phyloP scores from a whole-genome alignment of 2,797 vertebrate genomes.

The Limosa lapponica region DNA sequence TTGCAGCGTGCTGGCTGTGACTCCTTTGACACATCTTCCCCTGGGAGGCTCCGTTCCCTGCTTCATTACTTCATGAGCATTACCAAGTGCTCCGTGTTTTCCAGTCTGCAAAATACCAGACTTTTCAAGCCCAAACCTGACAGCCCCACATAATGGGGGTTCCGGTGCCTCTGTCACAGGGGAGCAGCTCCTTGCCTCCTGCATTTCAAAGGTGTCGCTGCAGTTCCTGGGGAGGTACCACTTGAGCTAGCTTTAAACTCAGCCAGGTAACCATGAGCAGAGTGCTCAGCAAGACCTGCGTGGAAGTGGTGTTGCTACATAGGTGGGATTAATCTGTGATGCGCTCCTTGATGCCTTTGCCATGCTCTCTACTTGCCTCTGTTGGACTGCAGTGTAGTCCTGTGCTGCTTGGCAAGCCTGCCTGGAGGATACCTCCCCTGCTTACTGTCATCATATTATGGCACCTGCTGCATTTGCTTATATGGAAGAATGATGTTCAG shows the following conservation, averaged over 20 bases:
- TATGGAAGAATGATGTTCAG: not conserved
- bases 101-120: not conserved
- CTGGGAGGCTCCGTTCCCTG: not conserved
- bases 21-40: not conserved
- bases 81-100: not conserved
- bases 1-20: not conserved
- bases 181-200: not conserved
- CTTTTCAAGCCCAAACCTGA: not conserved
- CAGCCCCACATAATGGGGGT: not conserved
- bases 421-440: not conserved
- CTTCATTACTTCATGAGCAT: not conserved
- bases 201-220: not conserved
- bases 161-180: fast-evolving
- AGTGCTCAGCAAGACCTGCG: not conserved
- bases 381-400: not conserved
- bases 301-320: not conserved
- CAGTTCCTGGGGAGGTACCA: not conserved
- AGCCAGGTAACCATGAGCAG: not conserved
- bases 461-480: not conserved
- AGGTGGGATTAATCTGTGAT: not conserved
- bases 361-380: not conserved
- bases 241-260: not conserved
- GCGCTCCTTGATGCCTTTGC: not conserved
- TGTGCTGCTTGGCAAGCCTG: not conserved
- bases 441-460: not conserved